phyloP scores from a whole-genome alignment of 2,888 invertebrate species.

The Subacronicta megacephala region DNA sequence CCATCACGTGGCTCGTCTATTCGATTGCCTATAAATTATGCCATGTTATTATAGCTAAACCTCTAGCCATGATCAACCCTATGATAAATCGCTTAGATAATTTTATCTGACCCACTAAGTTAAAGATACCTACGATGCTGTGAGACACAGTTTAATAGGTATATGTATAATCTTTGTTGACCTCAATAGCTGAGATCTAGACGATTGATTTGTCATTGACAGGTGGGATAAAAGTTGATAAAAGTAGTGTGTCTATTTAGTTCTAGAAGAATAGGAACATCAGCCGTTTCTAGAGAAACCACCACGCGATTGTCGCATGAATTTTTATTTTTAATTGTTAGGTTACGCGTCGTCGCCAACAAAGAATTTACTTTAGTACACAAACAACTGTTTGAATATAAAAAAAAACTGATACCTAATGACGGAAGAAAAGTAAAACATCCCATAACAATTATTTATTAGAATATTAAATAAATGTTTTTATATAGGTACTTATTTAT shows the following conservation, averaged over 20 bases:
- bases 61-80: conserved; percentile 8
- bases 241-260: conserved; percentile 6
- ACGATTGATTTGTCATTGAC: conserved; percentile 17
- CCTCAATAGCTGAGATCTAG: conserved; percentile 20
- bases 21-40: too few species aligned
- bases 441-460: too few species aligned
- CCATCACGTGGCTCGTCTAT: too few species aligned
- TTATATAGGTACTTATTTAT: too few species aligned
- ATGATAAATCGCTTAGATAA: conserved; percentile 40
- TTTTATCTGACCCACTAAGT: conserved; percentile 58
- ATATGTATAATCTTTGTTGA: conserved; percentile 32
- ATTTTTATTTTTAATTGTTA: conserved; percentile 13
- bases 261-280: neutral
- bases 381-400: neutral
- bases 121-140: conserved; percentile 27
- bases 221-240: conserved; percentile 11
- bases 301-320: conserved; percentile 5
- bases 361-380: neutral
- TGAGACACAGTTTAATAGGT: conserved; percentile 11
- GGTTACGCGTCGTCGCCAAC: neutral
- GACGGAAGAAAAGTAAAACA: too few species aligned
- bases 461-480: too few species aligned
- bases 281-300: conserved; percentile 9
- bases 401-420: too few species aligned
- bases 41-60: too few species aligned